A percentile compares a stretch with the other conserved stretches of the same genome.
phyloP scores from a whole-genome alignment of 2,888 invertebrate species.

The Falcaria lacertinaria region DNA sequence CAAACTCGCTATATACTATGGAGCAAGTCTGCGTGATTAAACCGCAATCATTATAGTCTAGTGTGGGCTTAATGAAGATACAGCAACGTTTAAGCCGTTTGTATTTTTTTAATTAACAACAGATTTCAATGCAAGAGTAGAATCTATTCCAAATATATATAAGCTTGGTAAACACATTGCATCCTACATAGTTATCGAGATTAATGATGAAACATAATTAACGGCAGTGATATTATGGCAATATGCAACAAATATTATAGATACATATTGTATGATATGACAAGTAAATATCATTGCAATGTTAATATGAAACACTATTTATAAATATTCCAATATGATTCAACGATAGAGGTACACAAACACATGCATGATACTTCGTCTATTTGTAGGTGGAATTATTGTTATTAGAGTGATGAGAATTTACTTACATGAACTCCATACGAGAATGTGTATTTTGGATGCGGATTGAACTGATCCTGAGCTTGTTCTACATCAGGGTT shows the following conservation, averaged over 20 bases:
- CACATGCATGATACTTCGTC: too few relatives aligned
- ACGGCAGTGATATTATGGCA: background rate
- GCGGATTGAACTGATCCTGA: constrained; percentile 28
- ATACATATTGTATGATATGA: background rate
- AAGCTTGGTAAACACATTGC: background rate
- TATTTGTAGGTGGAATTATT: too few relatives aligned
- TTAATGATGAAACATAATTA: background rate
- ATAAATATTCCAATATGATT: background rate
- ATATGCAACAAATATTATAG: background rate
- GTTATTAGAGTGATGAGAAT: background rate
- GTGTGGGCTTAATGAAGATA: too few relatives aligned
- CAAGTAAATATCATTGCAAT: background rate
- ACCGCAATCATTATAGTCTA: too few relatives aligned
- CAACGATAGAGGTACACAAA: background rate
- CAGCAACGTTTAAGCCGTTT: too few relatives aligned
- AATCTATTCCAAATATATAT: too few relatives aligned
- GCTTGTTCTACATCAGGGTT: constrained; percentile 14
- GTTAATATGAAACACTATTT: background rate
- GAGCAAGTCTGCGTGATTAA: too few relatives aligned
- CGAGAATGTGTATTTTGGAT: constrained; percentile 51
- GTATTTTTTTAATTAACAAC: too few relatives aligned
- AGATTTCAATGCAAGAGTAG: too few relatives aligned
- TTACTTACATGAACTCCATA: constrained; percentile 64
- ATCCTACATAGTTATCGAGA: background rate
- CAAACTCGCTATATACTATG: too few relatives aligned